Percentiles rank a stretch among this genome's conserved stretches.
phyloP scores from a whole-genome alignment of 2,797 vertebrate genomes.

The Gambelia wislizenii region DNA sequence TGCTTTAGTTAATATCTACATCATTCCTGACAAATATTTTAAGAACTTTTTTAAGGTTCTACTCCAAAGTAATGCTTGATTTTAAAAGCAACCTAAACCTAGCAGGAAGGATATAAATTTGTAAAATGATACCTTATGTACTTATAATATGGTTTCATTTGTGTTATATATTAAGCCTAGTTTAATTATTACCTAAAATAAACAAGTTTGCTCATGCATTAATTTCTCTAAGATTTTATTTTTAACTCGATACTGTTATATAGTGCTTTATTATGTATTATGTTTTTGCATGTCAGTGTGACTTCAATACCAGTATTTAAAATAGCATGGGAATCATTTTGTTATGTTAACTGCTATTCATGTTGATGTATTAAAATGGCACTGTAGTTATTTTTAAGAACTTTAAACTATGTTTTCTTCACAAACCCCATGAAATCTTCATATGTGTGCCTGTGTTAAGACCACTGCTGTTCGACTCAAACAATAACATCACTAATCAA shows the following conservation, averaged over 20 bases:
- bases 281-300: neutral
- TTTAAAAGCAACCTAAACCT: slow-evolving; percentile 55
- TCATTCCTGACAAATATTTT: slow-evolving; percentile 45
- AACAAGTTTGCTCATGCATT: neutral
- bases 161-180: neutral
- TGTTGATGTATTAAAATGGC: neutral
- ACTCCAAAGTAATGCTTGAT: slow-evolving; percentile 31
- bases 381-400: neutral
- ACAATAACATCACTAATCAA: neutral
- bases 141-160: slow-evolving; percentile 12
- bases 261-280: neutral
- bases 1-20: slow-evolving; percentile 58
- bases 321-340: neutral
- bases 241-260: neutral
- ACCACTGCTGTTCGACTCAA: neutral
- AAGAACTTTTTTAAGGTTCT: slow-evolving; percentile 51
- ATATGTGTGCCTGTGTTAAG: neutral
- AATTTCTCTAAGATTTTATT: neutral
- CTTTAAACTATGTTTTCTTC: neutral
- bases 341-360: neutral
- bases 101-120: slow-evolving; percentile 63
- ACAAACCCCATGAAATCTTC: neutral
- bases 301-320: neutral
- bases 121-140: slow-evolving; percentile 42
- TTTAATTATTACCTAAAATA: neutral